Evolutionary conservation across 1,140 invertebrate species (phyloP), one percentile per base, ranked within the genome.

Genomic region (Leptinotarsa undecemlineata): DNA sequence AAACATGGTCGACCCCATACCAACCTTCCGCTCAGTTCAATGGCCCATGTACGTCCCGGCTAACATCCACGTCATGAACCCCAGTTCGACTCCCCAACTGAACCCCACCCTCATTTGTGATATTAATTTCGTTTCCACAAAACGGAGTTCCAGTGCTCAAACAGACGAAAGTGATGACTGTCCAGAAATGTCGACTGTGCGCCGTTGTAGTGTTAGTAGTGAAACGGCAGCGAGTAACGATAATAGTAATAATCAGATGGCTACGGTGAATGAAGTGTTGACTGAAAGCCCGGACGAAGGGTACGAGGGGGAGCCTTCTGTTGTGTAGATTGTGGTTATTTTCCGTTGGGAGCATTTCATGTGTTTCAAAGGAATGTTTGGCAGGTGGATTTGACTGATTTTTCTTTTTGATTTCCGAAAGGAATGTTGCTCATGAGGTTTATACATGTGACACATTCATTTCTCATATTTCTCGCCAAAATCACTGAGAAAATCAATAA

Each of bases 201-300:
- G 21, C 33, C 8, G 21, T 17, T 66, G 20, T 23, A 15, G 63
- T 21, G 6, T 23, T 20, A 68, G 48, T 85, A 78, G 83, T 63
- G 26, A 23, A 15, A 64, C 19, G 20, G 17, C 19, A 8, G 71
- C 26, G 11, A 75, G 67, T 21, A 74, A 73, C 51, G 72, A 71
- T 47, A 68, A 68, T 68, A 75, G 68, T 73, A 51, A 26, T 15
- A 51, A 26, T 15, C 68, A 60, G 15, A 76, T 74, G 23, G 74
- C 75, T 61, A 76, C 74, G 23, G 72, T 72, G 21, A 77, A 79
- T 23, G 91, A 89, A 73, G 88, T 89, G n/a, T 88, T 93, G 77
- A 91, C 92, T 3, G 94, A 95, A 79, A 95, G 93, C 83, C 93
- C 94, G 5, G 94, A 96, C 83, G 94, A 96, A 83, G 94, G 94